phyloP scores from a whole-genome alignment of 2,113 vertebrate species.

The Pitta sordida region DNA sequence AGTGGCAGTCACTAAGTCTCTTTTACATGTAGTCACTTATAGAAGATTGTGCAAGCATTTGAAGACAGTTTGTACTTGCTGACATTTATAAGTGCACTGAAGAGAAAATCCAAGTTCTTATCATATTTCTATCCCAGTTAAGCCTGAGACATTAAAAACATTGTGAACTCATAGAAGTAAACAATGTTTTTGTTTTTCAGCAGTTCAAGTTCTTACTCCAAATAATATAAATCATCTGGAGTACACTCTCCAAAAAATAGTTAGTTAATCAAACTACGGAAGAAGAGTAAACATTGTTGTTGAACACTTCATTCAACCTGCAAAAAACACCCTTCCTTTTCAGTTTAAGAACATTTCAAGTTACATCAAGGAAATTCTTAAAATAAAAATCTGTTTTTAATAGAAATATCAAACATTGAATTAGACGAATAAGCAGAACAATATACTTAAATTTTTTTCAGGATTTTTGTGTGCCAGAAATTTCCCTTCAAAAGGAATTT shows the following conservation, averaged over 20 bases:
- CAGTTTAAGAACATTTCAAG: background rate
- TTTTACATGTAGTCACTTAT: background rate
- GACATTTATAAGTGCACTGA: background rate
- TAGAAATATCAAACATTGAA: background rate
- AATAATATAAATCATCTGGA: background rate
- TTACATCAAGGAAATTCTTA: background rate
- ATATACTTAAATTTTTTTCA: background rate
- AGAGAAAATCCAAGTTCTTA: background rate
- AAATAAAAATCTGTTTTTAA: background rate
- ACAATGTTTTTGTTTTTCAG: background rate
- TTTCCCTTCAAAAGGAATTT: background rate
- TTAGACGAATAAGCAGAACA: background rate
- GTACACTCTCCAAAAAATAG: fast-evolving
- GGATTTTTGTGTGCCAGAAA: background rate
- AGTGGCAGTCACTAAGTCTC: background rate
- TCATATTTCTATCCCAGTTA: background rate
- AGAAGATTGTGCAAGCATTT: background rate
- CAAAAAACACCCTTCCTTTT: fast-evolving
- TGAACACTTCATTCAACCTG: background rate
- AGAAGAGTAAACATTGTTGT: background rate
- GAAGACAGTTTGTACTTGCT: background rate
- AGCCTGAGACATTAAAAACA: fast-evolving
- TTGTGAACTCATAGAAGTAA: background rate
- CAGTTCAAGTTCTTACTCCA: background rate
- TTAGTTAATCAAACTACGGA: background rate